Evolutionary conservation across 2,113 vertebrate genomes (phyloP).

Genomic region (Mionectes macconnelli): DNA sequence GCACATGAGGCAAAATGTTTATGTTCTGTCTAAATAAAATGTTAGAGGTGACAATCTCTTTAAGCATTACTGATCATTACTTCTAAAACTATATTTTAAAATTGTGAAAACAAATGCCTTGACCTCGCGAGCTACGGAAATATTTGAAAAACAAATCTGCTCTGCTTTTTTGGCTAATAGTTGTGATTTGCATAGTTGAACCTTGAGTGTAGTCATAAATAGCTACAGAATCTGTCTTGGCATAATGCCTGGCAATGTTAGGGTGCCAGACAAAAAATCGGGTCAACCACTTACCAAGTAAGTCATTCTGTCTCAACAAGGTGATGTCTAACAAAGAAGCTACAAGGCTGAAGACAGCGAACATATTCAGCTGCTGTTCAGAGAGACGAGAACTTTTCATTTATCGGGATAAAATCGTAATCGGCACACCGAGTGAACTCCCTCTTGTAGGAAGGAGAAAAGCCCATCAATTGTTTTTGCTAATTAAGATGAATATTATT

Average conservation of each 20-base stretch:
- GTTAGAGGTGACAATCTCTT: conserved; percentile 36
- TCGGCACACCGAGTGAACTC: conserved; percentile 73
- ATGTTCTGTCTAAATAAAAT: conserved; percentile 39
- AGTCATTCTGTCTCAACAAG: conserved; percentile 62
- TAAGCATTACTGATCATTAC: conserved; percentile 33
- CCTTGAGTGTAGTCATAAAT: conserved; percentile 63
- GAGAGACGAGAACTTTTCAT: conserved; percentile 75
- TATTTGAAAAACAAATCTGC: conserved; percentile 50
- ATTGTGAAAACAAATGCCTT: conserved; percentile 58
- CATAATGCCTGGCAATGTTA: conserved; percentile 58
- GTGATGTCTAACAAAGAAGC: conserved; percentile 61
- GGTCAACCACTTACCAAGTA: conserved; percentile 43
- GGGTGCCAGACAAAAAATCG: conserved; percentile 62
- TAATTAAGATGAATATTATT: conserved; percentile 89
- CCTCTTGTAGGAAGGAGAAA: conserved; percentile 72
- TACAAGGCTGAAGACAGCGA: conserved; percentile 54
- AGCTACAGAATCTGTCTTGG: conserved; percentile 57
- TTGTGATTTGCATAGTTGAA: conserved; percentile 67
- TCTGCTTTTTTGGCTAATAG: conserved; percentile 58
- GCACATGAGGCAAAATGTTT: conserved; percentile 23
- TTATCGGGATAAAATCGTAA: conserved; percentile 77
- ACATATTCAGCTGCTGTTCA: conserved; percentile 67
- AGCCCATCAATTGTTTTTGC: conserved; percentile 82
- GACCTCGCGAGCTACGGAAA: conserved; percentile 54
- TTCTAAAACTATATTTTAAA: conserved; percentile 45